These are phyloP conservation scores for Phragmatobia fuliginosa DNA, from an alignment of 2,888 invertebrate genomes.

Conservation along the genomic window DNA sequence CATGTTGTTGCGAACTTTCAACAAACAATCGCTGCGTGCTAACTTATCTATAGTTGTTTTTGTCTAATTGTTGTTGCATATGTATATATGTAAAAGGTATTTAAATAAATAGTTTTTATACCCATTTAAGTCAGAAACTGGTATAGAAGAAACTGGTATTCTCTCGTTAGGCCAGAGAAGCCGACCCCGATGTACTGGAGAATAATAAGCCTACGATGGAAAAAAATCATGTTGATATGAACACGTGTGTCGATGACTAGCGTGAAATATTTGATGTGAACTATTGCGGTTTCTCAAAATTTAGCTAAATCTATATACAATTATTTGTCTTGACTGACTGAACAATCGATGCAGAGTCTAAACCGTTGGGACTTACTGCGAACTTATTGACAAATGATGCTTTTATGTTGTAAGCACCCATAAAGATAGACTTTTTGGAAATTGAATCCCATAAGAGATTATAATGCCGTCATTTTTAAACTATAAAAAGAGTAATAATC, in stretches of 20 bases:
- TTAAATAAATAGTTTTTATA: slow-evolving; percentile 4
- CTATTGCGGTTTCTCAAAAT: neutral
- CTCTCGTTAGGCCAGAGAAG: slow-evolving; percentile 2
- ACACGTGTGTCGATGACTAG: neutral
- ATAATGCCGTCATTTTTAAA: no score
- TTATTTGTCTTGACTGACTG: neutral
- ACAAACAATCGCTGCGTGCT: slow-evolving; percentile 20
- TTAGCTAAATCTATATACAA: neutral
- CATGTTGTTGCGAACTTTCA: slow-evolving; percentile 17
- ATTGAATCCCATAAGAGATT: no score
- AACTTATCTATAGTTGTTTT: slow-evolving; percentile 4
- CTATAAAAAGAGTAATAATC: no score
- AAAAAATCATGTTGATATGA: neutral
- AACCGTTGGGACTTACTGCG: neutral
- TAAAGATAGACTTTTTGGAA: no score
- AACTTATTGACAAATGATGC: no score
- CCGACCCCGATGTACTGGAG: neutral
- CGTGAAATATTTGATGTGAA: neutral
- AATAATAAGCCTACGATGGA: neutral
- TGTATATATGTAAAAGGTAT: slow-evolving; percentile 3
- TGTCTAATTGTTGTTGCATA: slow-evolving; percentile 9
- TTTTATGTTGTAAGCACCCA: no score
- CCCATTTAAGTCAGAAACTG: neutral
- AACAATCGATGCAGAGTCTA: neutral
- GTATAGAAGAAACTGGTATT: slow-evolving; percentile 1